phyloP scores from a whole-genome alignment of 1,140 invertebrate genomes.

The Idris sp. region DNA sequence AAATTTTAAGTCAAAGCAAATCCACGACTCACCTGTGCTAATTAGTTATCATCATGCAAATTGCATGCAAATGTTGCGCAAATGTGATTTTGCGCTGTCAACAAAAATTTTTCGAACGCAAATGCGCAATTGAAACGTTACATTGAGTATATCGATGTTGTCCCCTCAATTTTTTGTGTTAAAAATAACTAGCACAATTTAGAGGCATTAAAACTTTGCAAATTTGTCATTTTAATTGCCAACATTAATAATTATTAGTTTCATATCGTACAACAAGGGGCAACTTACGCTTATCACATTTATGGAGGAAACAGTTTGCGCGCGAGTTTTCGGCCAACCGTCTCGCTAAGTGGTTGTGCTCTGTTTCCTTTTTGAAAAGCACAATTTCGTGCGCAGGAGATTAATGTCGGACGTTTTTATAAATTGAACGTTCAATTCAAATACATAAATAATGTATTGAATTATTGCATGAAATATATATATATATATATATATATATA shows the following conservation, averaged over 20 bases:
- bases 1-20: constrained; percentile 51
- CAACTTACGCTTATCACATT: constrained; percentile 42
- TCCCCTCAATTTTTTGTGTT: constrained; percentile 7
- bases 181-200: constrained; percentile 26
- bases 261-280: constrained; percentile 31
- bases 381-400: constrained; percentile 2
- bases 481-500: too few relatives aligned
- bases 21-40: constrained; percentile 36
- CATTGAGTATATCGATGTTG: neutral
- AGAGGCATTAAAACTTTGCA: constrained; percentile 32
- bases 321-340: constrained; percentile 33
- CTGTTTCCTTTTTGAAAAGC: constrained; percentile 1
- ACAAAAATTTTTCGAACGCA: constrained; percentile 42
- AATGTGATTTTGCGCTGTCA: constrained; percentile 38
- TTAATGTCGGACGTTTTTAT: constrained; percentile 23
- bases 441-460: too few relatives aligned
- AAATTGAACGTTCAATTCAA: constrained; percentile 4
- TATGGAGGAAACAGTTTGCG: constrained; percentile 33
- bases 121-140: neutral
- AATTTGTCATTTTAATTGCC: constrained; percentile 49
- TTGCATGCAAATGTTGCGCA: constrained; percentile 41
- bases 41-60: constrained; percentile 58
- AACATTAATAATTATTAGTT: constrained; percentile 42
- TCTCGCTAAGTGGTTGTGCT: constrained; percentile 3
- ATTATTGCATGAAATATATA: too few relatives aligned